Evolutionary conservation across 2,888 invertebrate species (phyloP).

Genomic region (Lagria hirta): DNA sequence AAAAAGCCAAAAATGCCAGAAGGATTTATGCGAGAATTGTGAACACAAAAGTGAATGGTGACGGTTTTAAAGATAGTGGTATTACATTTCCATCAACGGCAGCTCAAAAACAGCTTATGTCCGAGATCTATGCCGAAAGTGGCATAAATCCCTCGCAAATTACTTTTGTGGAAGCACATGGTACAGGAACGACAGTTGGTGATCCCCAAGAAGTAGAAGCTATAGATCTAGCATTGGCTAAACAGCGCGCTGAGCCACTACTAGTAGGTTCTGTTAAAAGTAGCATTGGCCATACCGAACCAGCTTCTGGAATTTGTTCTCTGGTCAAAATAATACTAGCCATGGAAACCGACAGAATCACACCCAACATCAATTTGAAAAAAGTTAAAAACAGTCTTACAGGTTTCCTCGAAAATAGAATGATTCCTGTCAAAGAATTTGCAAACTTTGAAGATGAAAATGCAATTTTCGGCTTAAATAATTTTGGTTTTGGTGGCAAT

Average conservation of each 20-base stretch:
- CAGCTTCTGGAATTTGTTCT: slow-evolving; percentile 78
- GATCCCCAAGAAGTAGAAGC: slow-evolving; percentile 90
- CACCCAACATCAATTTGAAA: slow-evolving; percentile 70
- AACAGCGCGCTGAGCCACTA: slow-evolving; percentile 69
- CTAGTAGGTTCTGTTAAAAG: slow-evolving; percentile 89
- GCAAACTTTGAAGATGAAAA: slow-evolving; percentile 53
- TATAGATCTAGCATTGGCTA: slow-evolving; percentile 76
- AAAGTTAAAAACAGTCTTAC: slow-evolving; percentile 58
- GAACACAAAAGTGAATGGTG: slow-evolving; percentile 44
- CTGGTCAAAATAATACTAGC: slow-evolving; percentile 61
- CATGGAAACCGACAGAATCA: slow-evolving; percentile 66
- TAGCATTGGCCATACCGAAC: slow-evolving; percentile 90
- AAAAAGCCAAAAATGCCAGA: slow-evolving; percentile 57
- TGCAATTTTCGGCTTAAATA: slow-evolving; percentile 61
- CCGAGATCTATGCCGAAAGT: slow-evolving; percentile 67
- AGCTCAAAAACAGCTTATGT: slow-evolving; percentile 62
- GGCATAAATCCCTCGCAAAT: slow-evolving; percentile 68
- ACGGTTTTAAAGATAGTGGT: slow-evolving; percentile 45
- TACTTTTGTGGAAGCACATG: slow-evolving; percentile 83
- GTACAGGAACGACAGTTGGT: slow-evolving; percentile 69
- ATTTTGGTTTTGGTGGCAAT: slow-evolving; percentile 90
- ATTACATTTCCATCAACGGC: slow-evolving; percentile 50
- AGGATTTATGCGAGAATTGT: slow-evolving; percentile 55
- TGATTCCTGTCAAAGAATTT: slow-evolving; percentile 56
- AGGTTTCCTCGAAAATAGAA: slow-evolving; percentile 57